phyloP scores from a whole-genome alignment of 1,140 invertebrate species.

The Radopholus similis region DNA sequence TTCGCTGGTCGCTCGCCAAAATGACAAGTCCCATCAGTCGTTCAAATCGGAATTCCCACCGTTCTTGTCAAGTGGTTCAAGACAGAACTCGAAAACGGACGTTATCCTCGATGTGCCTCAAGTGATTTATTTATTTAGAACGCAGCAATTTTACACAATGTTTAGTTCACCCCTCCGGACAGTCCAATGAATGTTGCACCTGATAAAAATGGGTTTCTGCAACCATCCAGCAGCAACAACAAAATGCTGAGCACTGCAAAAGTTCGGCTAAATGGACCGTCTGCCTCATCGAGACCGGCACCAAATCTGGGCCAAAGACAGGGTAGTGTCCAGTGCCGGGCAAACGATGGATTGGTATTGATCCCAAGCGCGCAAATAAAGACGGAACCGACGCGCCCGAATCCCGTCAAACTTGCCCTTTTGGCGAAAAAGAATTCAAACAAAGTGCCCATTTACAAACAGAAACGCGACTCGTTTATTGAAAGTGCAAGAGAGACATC shows the following conservation, averaged over 20 bases:
- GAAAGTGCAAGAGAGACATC: not conserved
- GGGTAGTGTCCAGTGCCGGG: no score
- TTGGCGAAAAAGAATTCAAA: not conserved
- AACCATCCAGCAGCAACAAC: not conserved
- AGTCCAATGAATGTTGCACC: slow-evolving; percentile 12
- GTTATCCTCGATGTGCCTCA: slow-evolving; percentile 7
- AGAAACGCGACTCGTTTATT: not conserved
- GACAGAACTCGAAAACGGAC: not conserved
- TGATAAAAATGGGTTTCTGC: not conserved
- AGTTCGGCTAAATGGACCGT: no score
- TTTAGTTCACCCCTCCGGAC: slow-evolving; percentile 33
- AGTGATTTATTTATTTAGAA: not conserved
- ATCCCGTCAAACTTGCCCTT: not conserved
- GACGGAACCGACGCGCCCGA: not conserved
- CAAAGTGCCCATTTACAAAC: slow-evolving; percentile 25
- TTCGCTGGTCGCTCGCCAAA: slow-evolving; percentile 27
- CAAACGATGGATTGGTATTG: not conserved
- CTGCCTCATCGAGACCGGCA: no score
- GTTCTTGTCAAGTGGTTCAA: not conserved
- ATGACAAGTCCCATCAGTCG: not conserved
- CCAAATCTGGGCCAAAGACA: no score
- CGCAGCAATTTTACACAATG: not conserved
- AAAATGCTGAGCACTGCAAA: not conserved
- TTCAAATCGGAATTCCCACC: not conserved
- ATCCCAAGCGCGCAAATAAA: not conserved